Conservation (phyloP, 2,888 invertebrate genomes). For the Orthonychiurus folsomi region DNA sequence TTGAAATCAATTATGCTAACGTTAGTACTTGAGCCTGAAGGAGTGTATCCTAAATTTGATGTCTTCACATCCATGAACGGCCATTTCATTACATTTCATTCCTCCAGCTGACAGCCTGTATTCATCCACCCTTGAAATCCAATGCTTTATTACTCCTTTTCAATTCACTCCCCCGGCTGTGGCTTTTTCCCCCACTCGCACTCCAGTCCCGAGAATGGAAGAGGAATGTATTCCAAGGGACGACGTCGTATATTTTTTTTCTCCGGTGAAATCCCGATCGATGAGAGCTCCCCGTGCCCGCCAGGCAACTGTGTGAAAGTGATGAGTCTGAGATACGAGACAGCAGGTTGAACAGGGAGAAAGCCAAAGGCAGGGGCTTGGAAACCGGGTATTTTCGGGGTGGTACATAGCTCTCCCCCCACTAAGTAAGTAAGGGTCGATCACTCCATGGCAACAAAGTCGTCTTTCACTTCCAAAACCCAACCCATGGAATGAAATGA, state of each 20-base stretch:
- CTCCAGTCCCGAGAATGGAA: too few relatives aligned
- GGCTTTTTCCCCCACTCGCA: too few relatives aligned
- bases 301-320: constrained; percentile 1
- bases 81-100: not conserved
- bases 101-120: not conserved
- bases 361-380: not conserved
- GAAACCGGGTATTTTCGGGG: not conserved
- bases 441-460: constrained; percentile 1
- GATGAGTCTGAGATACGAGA: constrained; percentile 1
- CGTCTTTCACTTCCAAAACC: not conserved
- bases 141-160: not conserved
- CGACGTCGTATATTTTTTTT: not conserved
- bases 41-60: too few relatives aligned
- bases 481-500: too few relatives aligned
- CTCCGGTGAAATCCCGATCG: not conserved
- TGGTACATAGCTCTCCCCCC: not conserved
- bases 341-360: not conserved
- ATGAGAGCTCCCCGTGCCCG: not conserved
- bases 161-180: too few relatives aligned
- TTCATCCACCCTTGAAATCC: not conserved
- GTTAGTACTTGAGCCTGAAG: too few relatives aligned
- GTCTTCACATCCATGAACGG: not conserved
- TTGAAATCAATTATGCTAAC: too few relatives aligned
- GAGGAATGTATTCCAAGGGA: not conserved
- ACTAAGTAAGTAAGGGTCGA: not conserved